phyloP scores from a whole-genome alignment of 2,113 vertebrate species.

The Chloroceryle aenea region DNA sequence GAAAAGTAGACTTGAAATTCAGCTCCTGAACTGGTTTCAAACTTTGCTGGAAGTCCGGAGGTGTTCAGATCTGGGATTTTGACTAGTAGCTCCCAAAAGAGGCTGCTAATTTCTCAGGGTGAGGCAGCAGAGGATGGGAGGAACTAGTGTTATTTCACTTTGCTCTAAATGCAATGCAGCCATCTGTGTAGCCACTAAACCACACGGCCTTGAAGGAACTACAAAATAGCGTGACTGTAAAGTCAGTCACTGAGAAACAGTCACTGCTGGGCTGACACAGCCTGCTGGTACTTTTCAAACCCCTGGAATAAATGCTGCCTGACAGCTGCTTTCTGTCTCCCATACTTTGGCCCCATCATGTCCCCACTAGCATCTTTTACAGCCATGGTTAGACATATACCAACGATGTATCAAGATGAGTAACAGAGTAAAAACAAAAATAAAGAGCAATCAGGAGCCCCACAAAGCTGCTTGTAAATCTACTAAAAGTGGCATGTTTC shows the following conservation, averaged over 20 bases:
- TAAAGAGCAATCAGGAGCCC: constrained; percentile 6
- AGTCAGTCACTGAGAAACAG: constrained; percentile 18
- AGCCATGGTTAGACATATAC: not conserved
- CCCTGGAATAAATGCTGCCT: constrained; percentile 29
- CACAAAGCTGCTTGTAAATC: constrained; percentile 53
- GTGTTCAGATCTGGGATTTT: constrained; percentile 25
- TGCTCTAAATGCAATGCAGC: not conserved
- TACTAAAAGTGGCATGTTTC: constrained; percentile 29
- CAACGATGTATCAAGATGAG: constrained; percentile 17
- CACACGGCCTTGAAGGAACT: constrained; percentile 4
- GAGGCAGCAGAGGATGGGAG: not conserved
- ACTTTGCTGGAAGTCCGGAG: not conserved
- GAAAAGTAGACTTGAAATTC: constrained; percentile 9
- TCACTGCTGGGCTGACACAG: not conserved
- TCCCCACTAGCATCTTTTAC: not conserved
- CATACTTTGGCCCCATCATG: not conserved
- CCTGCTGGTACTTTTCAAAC: constrained; percentile 62
- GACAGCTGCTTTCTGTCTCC: constrained; percentile 65
- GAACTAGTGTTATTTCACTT: constrained; percentile 58
- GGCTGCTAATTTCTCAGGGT: constrained; percentile 34
- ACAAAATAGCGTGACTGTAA: not conserved
- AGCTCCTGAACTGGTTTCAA: constrained; percentile 33
- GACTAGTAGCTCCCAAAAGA: constrained; percentile 48
- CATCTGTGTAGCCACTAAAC: constrained; percentile 2
- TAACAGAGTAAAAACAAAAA: constrained; percentile 37